These are phyloP conservation scores for Lagodon rhomboides DNA, from an alignment of 2,797 vertebrate species.

Conservation along the genomic window DNA sequence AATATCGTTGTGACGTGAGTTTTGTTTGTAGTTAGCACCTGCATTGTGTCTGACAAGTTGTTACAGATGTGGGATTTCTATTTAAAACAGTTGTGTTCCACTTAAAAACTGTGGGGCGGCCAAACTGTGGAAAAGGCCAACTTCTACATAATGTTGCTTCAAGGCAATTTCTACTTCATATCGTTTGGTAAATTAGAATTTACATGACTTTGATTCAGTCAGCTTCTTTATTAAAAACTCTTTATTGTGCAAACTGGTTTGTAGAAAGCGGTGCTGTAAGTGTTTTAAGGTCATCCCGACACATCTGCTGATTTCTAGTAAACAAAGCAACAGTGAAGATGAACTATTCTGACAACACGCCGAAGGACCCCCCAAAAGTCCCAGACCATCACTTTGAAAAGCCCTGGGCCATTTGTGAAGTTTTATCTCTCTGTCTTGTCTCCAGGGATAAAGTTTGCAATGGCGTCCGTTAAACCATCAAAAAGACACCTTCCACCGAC, in stretches of 20 bases:
- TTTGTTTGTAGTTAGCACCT: no score
- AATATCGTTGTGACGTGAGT: no score
- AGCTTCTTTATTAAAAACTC: no score
- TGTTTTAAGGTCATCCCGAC: background rate
- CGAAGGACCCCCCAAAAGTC: slow-evolving; percentile 15
- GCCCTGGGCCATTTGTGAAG: slow-evolving; percentile 10
- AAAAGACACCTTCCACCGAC: slow-evolving; percentile 39
- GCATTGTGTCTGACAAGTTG: no score
- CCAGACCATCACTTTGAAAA: slow-evolving; percentile 17
- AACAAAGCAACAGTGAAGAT: background rate
- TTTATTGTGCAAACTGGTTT: no score
- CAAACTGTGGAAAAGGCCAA: background rate
- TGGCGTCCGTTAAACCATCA: slow-evolving; percentile 55
- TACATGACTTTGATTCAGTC: background rate
- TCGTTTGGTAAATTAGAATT: background rate
- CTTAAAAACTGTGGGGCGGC: no score
- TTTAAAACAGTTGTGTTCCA: no score
- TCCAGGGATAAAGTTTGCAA: slow-evolving; percentile 25
- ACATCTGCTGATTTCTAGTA: background rate
- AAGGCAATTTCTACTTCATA: no score
- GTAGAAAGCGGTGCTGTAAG: background rate
- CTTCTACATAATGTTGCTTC: background rate
- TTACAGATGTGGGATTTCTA: no score
- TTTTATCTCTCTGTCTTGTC: slow-evolving; percentile 41
- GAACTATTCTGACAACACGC: background rate